Evolutionary conservation across 1,140 invertebrate genomes (phyloP).

Genomic region (Lanistes nyassanus): DNA sequence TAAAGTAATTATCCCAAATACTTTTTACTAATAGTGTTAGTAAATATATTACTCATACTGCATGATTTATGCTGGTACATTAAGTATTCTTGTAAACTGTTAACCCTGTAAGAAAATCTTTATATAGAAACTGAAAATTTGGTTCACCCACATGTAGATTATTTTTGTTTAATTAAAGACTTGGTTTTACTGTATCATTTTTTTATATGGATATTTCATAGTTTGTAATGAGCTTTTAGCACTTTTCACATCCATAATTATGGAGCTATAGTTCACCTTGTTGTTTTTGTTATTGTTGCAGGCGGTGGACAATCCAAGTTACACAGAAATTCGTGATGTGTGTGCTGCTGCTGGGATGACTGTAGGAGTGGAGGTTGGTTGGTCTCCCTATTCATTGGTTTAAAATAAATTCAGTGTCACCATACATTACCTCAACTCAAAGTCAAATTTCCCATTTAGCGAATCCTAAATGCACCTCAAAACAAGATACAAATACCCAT

Average conservation of each 20-base stretch:
- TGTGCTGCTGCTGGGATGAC: conserved; percentile 82
- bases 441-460: too few species aligned
- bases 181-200: neutral
- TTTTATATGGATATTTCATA: neutral
- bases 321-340: conserved; percentile 93
- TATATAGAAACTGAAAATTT: too few species aligned
- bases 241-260: neutral
- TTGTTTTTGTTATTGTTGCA: conserved; percentile 48
- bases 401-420: neutral
- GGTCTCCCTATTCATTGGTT: neutral
- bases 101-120: neutral
- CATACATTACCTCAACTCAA: too few species aligned
- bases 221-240: neutral
- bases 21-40: neutral
- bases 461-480: too few species aligned
- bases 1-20: conserved; percentile 67
- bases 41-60: too few species aligned
- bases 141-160: too few species aligned
- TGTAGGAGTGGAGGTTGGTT: conserved; percentile 81
- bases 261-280: neutral
- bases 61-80: neutral
- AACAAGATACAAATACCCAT: too few species aligned
- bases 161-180: too few species aligned
- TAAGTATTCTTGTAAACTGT: neutral
- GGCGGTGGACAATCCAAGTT: conserved; percentile 94